Base-by-base conservation (phyloP, 2,888 invertebrate species). In the Erpobdella octoculata region DNA sequence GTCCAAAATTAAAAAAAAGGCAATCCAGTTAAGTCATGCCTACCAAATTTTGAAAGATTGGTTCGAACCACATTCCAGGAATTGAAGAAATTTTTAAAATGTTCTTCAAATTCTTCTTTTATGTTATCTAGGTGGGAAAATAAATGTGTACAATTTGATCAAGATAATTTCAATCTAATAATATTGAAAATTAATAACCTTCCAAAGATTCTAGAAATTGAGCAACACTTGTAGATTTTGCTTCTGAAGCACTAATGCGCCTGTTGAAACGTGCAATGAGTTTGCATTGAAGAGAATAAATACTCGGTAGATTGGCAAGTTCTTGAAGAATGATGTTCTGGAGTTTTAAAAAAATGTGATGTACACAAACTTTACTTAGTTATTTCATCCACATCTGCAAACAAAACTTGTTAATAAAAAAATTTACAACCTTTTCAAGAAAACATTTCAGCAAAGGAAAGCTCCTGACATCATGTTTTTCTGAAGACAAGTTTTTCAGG, bases 401-500 rank as follows among this genome's bases (percentile, higher is more conserved):
- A 1, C 21, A 46, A 46, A n/a, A 46, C 2, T 28, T 15, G 15
- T 21, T 15, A 5, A 59, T 28, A 18, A 21, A 28, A 59, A 31
- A 21, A 25, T 25, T 25, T 3, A 18, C n/a, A 35, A 76, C 76
- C 75, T 73, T 71, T 28, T 72, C 31, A 9, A 76, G 65, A 58
- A 76, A 75, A 21, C 71, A 65, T 46, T 64, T 68, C 5, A 75
- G 69, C 1, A 73, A 38, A 28, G 46, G 58, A 35, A 71, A 62
- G 21, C 58, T 53, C 21, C 62, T 38, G 21, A 25, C 41, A 15
- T 59, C 48, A 35, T 12, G 21, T 12, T 33, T 21, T 9, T 31
- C 66, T 21, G 31, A 33, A 31, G 48, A 35, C 15, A 68, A 33
- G 53, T 75, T 73, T 12, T 75, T 70, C 58, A 78, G 75, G 28